Percentiles rank a stretch among this genome's conserved stretches.
These are phyloP conservation scores for Sparidentex hasta DNA, from an alignment of 2,797 vertebrate species.

Conservation along the genomic window DNA sequence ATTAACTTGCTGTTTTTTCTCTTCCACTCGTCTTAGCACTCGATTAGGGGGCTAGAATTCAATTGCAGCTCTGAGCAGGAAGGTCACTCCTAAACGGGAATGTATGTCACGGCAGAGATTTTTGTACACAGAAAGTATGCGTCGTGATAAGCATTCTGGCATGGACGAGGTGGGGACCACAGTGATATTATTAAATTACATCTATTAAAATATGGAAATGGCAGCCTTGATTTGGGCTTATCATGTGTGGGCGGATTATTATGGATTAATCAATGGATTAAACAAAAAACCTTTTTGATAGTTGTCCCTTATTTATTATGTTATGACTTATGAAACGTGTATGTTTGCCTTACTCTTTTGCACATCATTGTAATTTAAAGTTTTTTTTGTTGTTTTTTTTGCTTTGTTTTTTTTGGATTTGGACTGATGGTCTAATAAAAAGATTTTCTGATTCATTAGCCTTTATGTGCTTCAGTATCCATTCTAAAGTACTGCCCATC, in stretches of 20 bases:
- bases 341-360: neutral
- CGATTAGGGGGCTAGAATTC: neutral
- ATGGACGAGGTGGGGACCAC: neutral
- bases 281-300: too few relatives aligned
- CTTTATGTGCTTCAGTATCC: neutral
- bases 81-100: neutral
- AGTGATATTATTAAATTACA: neutral
- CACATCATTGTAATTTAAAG: neutral
- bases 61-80: neutral
- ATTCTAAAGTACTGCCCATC: neutral
- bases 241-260: neutral
- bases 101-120: neutral
- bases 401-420: neutral
- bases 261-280: neutral
- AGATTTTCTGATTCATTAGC: neutral
- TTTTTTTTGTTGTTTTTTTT: too few relatives aligned
- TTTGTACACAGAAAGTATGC: neutral
- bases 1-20: neutral
- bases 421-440: neutral
- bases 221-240: too few relatives aligned
- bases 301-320: too few relatives aligned
- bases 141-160: neutral
- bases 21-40: neutral
- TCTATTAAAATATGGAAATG: neutral
- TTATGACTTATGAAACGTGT: neutral